phyloP scores from a whole-genome alignment of 2,888 invertebrate genomes.

The Unio delphinus region DNA sequence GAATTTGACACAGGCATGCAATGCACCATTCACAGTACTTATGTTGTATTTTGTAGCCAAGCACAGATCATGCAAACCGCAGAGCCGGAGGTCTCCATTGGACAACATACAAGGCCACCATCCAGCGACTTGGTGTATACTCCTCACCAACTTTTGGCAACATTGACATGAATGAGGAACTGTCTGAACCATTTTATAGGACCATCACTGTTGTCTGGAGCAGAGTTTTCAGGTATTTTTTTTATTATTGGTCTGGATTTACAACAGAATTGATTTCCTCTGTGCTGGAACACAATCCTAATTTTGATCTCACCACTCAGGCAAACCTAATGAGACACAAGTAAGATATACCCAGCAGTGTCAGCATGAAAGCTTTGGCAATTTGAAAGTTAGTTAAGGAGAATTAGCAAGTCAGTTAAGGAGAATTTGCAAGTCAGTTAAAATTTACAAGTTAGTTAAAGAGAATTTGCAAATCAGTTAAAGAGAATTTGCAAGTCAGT shows the following conservation, averaged over 20 bases:
- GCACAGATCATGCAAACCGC: slow-evolving; percentile 32
- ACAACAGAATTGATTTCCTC: no score
- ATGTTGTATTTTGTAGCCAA: slow-evolving; percentile 20
- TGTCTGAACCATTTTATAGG: slow-evolving; percentile 45
- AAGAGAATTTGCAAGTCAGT: no score
- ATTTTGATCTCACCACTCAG: no score
- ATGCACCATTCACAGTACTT: not conserved
- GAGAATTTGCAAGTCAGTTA: no score
- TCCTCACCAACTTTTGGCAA: slow-evolving; percentile 36
- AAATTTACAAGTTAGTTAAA: no score
- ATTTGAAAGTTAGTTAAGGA: no score
- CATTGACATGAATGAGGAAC: slow-evolving; percentile 53
- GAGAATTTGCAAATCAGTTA: no score
- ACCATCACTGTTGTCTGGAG: slow-evolving; percentile 50
- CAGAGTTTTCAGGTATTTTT: slow-evolving; percentile 52
- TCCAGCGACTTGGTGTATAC: slow-evolving; percentile 40
- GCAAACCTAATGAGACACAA: no score
- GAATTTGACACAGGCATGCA: not conserved
- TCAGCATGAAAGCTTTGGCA: no score
- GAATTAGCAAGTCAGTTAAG: no score
- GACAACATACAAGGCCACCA: slow-evolving; percentile 46
- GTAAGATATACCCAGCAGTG: no score
- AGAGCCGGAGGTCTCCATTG: slow-evolving; percentile 45
- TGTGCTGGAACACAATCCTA: no score
- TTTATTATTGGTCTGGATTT: not conserved